Percentiles rank a stretch among this genome's conserved stretches.
phyloP scores from a whole-genome alignment of 2,113 vertebrate genomes.

The Gadus macrocephalus region DNA sequence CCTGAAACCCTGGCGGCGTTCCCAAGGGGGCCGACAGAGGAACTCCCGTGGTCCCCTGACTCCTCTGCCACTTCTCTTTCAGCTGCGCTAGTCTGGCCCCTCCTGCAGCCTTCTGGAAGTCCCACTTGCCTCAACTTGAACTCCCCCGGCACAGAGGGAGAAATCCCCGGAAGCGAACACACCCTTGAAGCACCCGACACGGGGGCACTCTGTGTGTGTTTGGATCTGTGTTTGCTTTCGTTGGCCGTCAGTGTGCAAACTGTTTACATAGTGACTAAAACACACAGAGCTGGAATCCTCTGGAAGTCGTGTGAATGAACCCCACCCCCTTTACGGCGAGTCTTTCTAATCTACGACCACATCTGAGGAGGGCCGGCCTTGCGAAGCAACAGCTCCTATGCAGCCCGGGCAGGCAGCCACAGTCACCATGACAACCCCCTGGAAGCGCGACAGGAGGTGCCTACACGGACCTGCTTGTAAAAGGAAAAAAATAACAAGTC shows the following conservation, averaged over 20 bases:
- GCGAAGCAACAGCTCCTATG: conserved; percentile 38
- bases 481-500: conserved; percentile 61
- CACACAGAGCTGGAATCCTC: too few species aligned
- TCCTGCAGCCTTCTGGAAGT: too few species aligned
- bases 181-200: too few species aligned
- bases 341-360: conserved; percentile 41
- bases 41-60: conserved; percentile 43
- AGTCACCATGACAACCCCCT: conserved; percentile 72
- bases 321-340: conserved; percentile 10
- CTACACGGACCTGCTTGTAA: conserved; percentile 61
- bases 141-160: too few species aligned
- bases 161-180: too few species aligned
- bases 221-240: too few species aligned
- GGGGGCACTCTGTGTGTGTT: too few species aligned
- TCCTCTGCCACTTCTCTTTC: neutral
- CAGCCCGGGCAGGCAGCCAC: conserved; percentile 52
- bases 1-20: conserved; percentile 25
- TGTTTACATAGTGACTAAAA: too few species aligned
- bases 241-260: too few species aligned
- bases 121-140: too few species aligned
- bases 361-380: conserved; percentile 41
- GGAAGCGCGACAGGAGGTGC: conserved; percentile 66
- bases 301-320: conserved; percentile 21
- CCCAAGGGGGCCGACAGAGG: conserved; percentile 26
- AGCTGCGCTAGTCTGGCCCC: too few species aligned